Base-by-base conservation (phyloP, 2,113 vertebrate species). In the Trinectes maculatus region DNA sequence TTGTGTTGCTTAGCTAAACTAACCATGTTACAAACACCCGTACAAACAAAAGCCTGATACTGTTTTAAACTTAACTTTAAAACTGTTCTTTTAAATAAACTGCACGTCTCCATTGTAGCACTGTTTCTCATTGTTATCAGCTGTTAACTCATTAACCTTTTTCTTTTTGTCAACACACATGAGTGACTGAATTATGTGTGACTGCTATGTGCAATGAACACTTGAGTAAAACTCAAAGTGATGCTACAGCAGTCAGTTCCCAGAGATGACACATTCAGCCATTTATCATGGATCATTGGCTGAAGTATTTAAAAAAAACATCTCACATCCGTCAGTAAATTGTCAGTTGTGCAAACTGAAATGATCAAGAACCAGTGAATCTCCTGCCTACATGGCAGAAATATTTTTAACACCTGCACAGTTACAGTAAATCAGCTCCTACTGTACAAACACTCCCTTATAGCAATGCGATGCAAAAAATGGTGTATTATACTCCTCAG, bases 391-490 rank as follows among this genome's bases (percentile, higher is more conserved):
- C 8, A 7, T 44, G 19, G 31, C 12, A 36, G 33, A 13, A 5
- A 16, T 24, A 46, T 69, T 34, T 66, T 26, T 12, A 58, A 43
- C 39, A 22, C 19, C 31, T 34, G 33, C 43, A 53, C 31, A n/a
- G 29, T 58, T 65, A 74, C 71, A 31, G 57, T 49, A 10, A 1
- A 26, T 39, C 26, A 6, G 12, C 8, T 39, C 16, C 10, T 2
- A n/a, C 58, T 69, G 26, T n/a, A 74, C 1, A 7, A 25, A 29
- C 61, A 19, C 51, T 15, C 61, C 18, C 44, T 21, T 55, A 33
- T 22, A 54, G 55, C 6, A 63, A 60, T 21, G 62, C 48, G n/a
- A n/a, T 58, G 47, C 64, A 68, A 42, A 24, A 48, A 51, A 60
- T 26, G 12, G 19, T 40, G 47, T 33, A 40, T 71, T 46, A 39